These are phyloP conservation scores for Frankliniella intonsa DNA, from an alignment of 2,888 invertebrate species.

Conservation along the genomic window DNA sequence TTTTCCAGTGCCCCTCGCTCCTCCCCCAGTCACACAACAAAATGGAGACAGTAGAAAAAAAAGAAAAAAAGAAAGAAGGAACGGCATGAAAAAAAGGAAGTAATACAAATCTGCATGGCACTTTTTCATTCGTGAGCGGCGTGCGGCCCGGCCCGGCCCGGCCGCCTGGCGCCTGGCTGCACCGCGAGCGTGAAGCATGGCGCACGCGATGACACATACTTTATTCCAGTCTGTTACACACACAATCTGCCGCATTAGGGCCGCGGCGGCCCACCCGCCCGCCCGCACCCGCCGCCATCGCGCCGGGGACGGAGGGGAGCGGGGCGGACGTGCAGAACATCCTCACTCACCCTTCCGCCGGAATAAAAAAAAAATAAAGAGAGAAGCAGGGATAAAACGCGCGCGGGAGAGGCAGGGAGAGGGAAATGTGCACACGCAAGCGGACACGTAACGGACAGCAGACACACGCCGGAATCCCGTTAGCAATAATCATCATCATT, in stretches of 20 bases:
- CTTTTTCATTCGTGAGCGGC: not conserved
- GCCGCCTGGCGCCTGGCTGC: not conserved
- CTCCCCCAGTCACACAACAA: too few relatives aligned
- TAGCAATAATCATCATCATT: too few relatives aligned
- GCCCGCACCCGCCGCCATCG: not conserved
- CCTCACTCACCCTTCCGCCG: not conserved
- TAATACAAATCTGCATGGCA: too few relatives aligned
- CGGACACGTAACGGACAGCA: too few relatives aligned
- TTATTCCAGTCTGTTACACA: constrained; percentile 24
- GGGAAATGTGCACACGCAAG: not conserved
- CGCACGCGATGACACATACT: constrained; percentile 14
- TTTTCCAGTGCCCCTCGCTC: too few relatives aligned
- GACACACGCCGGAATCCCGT: too few relatives aligned
- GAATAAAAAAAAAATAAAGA: not conserved
- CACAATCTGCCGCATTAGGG: constrained; percentile 15
- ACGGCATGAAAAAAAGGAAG: too few relatives aligned
- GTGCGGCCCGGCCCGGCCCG: not conserved
- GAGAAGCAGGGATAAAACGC: not conserved
- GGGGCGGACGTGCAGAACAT: too few relatives aligned
- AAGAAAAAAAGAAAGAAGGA: too few relatives aligned
- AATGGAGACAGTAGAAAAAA: too few relatives aligned
- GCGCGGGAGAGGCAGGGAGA: not conserved
- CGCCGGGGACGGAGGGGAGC: not conserved
- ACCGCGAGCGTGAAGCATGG: not conserved
- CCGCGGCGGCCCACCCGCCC: not conserved